phyloP scores from a whole-genome alignment of 2,888 invertebrate species.

The Cybosia mesomella region DNA sequence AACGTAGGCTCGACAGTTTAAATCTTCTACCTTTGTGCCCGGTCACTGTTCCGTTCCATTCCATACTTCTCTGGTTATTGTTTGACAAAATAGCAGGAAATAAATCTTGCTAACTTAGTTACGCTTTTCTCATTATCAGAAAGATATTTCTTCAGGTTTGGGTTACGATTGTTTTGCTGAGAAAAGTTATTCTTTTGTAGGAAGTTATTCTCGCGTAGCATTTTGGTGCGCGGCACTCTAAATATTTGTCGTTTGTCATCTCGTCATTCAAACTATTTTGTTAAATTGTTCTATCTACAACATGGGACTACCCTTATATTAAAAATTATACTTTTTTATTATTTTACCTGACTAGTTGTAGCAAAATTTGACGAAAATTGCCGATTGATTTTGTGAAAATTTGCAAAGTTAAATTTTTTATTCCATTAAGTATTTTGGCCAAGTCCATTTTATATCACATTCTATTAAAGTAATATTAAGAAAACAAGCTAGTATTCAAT shows the following conservation, averaged over 20 bases:
- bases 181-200: conserved; percentile 18
- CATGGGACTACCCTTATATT: neutral
- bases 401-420: no score
- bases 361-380: no score
- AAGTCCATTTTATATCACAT: no score
- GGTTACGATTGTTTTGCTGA: neutral
- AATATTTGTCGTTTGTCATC: conserved; percentile 14
- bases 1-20: conserved; percentile 25
- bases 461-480: no score
- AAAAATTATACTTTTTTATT: no score
- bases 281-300: neutral
- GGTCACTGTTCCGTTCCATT: neutral
- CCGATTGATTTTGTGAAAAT: no score
- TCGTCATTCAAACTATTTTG: conserved; percentile 14
- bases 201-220: neutral
- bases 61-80: neutral
- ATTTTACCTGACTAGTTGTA: no score
- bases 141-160: conserved; percentile 5
- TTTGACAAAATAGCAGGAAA: neutral
- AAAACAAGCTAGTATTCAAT: no score
- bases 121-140: neutral
- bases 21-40: conserved; percentile 27
- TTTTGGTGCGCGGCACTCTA: neutral
- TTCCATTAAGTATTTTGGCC: no score
- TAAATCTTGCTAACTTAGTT: neutral